Evolutionary conservation across 1,140 invertebrate genomes (phyloP), one percentile per base, ranked within the genome.

Genomic region (Nephila pilipes): DNA sequence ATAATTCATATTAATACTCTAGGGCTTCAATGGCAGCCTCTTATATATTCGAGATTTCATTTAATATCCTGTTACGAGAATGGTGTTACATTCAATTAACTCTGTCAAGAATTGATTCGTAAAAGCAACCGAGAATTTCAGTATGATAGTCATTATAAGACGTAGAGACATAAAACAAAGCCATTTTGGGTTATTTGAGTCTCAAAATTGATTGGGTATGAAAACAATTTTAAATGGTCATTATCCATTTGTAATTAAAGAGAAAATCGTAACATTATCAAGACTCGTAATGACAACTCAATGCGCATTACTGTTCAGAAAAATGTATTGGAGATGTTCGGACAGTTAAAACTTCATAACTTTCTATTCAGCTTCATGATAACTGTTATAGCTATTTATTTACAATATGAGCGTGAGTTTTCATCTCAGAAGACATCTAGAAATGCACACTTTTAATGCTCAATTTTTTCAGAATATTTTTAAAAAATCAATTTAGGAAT

Each of bases 1-100:
- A 87, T 87, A 32, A 63, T 63, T 87, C 85, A 29, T 57, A 63
- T 87, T 87, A 87, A 87, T 87, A 80, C 32, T 80, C 32, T 80
- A 25, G 22, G 25, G 12, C 63, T 65, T 22, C 8, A 65, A 65
- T 65, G 63, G 25, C 63, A 65, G 63, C 29, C n/a, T 46, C 18
- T 18, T 80, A 46, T 16, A 80, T 20, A 32, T n/a, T 36, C 29
- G 75, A 32, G 38, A 80, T 80, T 38, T 80, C 75, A 80, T 80
- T 38, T 46, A 80, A 36, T 80, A 38, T 20, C 75, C 75, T 38
- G 16, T 36, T 22, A 80, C 75, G 75, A 46, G 38, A 36, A 65
- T 65, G n/a, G 63, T 65, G 63, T 65, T 65, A 65, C 63, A 65
- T 65, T n/a, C 63, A 65, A 65, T 65, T 65, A 25, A 65, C n/a